Evolutionary conservation across 2,888 invertebrate genomes (phyloP).

Genomic region (Phaedon cochleariae): DNA sequence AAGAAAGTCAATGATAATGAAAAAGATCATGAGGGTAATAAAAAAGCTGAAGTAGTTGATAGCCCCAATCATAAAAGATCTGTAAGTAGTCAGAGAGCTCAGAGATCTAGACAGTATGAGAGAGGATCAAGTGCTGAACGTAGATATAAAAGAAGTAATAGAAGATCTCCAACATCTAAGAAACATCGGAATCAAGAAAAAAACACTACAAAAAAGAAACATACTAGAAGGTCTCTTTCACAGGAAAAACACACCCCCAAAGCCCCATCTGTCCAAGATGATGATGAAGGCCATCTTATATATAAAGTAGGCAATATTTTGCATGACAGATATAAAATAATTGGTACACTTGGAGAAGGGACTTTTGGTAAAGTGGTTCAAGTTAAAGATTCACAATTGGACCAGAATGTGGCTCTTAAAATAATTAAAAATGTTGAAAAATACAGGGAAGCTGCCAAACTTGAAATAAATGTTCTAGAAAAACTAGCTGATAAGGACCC

Average conservation of each 20-base stretch:
- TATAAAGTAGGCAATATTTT: conserved; percentile 99
- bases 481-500: conserved; percentile 95
- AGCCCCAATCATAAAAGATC: conserved; percentile 67
- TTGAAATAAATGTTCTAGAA: conserved; percentile 98
- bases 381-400: conserved; percentile 96
- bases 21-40: conserved; percentile 77
- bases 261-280: conserved; percentile 96
- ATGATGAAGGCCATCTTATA: conserved; percentile 99
- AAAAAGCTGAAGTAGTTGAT: conserved; percentile 73
- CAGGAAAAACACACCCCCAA: conserved; percentile 75
- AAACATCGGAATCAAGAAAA: conserved; percentile 66
- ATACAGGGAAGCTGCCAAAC: conserved; percentile 98
- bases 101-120: conserved; percentile 71
- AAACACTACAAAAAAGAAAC: conserved; percentile 15
- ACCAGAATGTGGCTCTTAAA: conserved; percentile 94
- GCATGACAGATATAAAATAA: conserved; percentile 99
- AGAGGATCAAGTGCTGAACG: conserved; percentile 81
- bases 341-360: conserved; percentile 98
- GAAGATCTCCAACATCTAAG: conserved; percentile 82
- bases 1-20: conserved; percentile 70
- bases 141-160: conserved; percentile 85
- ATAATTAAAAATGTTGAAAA: conserved; percentile 99
- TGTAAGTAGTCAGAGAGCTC: conserved; percentile 70
- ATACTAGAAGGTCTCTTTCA: conserved; percentile 11
- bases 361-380: conserved; percentile 99